Conservation (phyloP, 2,797 vertebrate genomes). For the Cyprinella venusta region DNA sequence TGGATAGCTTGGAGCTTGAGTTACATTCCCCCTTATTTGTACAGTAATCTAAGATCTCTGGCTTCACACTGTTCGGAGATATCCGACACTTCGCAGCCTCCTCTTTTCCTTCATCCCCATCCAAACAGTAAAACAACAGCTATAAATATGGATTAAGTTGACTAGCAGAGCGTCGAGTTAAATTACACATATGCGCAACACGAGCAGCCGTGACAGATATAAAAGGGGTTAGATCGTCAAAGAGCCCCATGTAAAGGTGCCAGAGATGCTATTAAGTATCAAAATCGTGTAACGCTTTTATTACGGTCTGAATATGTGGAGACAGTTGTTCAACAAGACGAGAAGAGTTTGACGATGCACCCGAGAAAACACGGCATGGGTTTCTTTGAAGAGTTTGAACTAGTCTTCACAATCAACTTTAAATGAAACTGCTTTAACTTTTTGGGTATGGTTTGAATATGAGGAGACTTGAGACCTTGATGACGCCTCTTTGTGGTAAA, state of each 20-base stretch:
- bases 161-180: conserved; percentile 18
- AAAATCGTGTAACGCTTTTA: not conserved
- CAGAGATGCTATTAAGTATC: conserved; percentile 16
- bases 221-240: conserved; percentile 44
- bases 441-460: not conserved
- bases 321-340: not conserved
- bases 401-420: not conserved
- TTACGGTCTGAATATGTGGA: not conserved
- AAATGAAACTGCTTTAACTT: not conserved
- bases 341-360: not conserved
- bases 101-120: conserved; percentile 45
- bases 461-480: not conserved
- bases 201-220: not conserved
- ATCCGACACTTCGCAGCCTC: conserved; percentile 31
- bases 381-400: not conserved
- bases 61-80: conserved; percentile 42
- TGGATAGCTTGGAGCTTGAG: conserved; percentile 42
- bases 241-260: conserved; percentile 28
- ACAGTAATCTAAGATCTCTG: conserved; percentile 44
- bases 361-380: not conserved
- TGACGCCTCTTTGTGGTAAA: not conserved
- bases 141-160: conserved; percentile 44
- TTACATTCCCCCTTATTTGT: conserved; percentile 42
- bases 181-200: conserved; percentile 38
- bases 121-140: conserved; percentile 48